These are phyloP conservation scores for Rotaria socialis DNA, from an alignment of 2,888 invertebrate species.

Conservation along the genomic window DNA sequence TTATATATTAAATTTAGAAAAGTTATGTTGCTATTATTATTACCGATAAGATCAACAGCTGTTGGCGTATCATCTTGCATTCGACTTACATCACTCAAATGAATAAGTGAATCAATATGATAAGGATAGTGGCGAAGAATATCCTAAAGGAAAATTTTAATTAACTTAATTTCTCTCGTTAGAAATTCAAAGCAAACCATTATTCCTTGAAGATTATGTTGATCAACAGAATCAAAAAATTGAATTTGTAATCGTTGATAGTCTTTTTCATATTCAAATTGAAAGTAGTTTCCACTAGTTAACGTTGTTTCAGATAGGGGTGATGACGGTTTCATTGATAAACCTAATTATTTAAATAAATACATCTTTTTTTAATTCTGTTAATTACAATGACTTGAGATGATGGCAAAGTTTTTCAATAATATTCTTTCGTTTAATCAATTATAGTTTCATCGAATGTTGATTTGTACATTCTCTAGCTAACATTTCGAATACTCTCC, in stretches of 20 bases:
- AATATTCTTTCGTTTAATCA: too few species aligned
- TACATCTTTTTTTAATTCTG: too few species aligned
- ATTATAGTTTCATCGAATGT: too few species aligned
- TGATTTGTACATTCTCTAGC: too few species aligned
- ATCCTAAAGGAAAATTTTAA: conserved; percentile 58
- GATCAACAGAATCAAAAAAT: conserved; percentile 75
- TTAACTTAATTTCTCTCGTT: conserved; percentile 59
- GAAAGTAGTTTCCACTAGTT: conserved; percentile 66
- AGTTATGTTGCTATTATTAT: conserved; percentile 16
- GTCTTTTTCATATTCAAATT: conserved; percentile 70
- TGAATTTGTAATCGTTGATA: conserved; percentile 72
- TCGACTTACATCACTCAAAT: conserved; percentile 74
- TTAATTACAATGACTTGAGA: too few species aligned
- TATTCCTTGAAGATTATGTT: conserved; percentile 73
- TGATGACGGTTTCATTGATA: conserved; percentile 6
- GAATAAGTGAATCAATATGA: conserved; percentile 75
- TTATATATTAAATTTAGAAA: too few species aligned
- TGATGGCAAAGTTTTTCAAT: too few species aligned
- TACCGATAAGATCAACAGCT: conserved; percentile 71
- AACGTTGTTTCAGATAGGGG: background rate
- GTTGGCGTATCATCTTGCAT: conserved; percentile 74
- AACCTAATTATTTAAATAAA: background rate
- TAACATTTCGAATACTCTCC: too few species aligned
- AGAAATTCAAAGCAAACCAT: conserved; percentile 61
- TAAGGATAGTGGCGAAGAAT: conserved; percentile 72